Evolutionary conservation across 2,113 vertebrate genomes (phyloP), one percentile per base, ranked within the genome.

Genomic region (Calidris pygmaea): DNA sequence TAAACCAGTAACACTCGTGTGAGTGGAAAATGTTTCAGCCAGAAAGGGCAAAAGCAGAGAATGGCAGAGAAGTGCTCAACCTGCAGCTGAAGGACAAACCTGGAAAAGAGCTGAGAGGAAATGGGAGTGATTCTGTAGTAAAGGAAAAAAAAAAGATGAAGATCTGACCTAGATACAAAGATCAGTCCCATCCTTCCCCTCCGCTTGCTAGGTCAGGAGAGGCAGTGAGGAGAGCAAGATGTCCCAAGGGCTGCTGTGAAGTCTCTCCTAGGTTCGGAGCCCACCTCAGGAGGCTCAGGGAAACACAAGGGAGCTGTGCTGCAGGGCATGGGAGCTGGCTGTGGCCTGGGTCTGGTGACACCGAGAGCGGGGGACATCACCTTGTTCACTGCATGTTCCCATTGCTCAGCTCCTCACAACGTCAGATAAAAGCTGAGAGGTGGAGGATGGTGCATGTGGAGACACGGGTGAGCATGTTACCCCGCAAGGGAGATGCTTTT

Each of bases 81-180:
- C 45, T 21, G 71, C 73, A 93, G 66, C 1, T 79, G 67, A 91
- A 91, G 89, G 53, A 56, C 48, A 45, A 87, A 79, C 79, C 34
- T 91, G 74, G 68, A 43, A 56, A 72, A 52, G 62, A 89, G 27
- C 68, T 41, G 53, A 77, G 68, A 67, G 62, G 39, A 82, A 91
- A 85, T 13, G 45, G 81, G 62, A 93, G 58, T 55, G 48, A 83
- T 79, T 76, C 39, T 53, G 37, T 37, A 87, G 78, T 62, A 63
- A 87, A 89, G 66, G 29, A 27, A 71, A 85, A 85, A 86, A 87
- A 83, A 79, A 89, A 66, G 6, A 78, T 78, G 72, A 87, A 72
- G 63, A 85, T 91, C 85, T 93, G 82, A 93, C 93, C 91, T 63
- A 91, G 55, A 93, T 83, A 77, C 5, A 70, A 76, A 93, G 75